Base-by-base conservation (phyloP, 2,888 invertebrate species). In the Lepidochrysops patricia region DNA sequence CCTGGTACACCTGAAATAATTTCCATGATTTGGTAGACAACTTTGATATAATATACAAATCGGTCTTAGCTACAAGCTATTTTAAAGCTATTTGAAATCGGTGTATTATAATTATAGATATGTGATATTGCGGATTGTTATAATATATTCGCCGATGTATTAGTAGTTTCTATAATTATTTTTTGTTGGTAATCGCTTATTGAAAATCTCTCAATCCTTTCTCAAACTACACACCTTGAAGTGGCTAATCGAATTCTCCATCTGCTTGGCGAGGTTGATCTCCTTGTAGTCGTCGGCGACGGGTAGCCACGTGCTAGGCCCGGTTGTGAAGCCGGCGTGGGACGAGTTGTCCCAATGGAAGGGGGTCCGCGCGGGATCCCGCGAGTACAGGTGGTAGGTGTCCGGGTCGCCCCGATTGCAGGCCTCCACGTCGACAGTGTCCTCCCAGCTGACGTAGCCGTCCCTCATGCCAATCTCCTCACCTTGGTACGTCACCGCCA, bases 401-500 rank as follows among this genome's bases (percentile, higher is more conserved):
- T 90, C 82, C 0, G 82, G 79, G 37, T 86, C 80, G 0, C 92
- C 92, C 25, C 89, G 84, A 63, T 88, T 90, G 62, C 84, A 82
- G 0, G 91, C 92, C 27, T 86, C 84, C 0, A 92, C 89, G 67
- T 92, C 93, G 0, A 90, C 80, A 0, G 92, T 92, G 60, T 92
- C 90, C 4, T 90, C 81, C 80, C 88, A 92, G 64, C 90, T 85
- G 59, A 92, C 87, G 62, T 75, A 77, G 0, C 90, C 91, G 66
- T 94, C 91, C 35, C 82, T 78, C 93, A 95, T 93, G 0, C 93
- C 95, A 26, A 95, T 92, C 75, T 95, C 95, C 70, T 95, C 95
- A 0, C 95, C 96, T 70, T 96, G 95, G 79, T 96, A 96, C 0
- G 94, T 93, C n/a, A 95, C 91, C 0, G 94, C 91, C 0, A 94